phyloP scores from a whole-genome alignment of 2,888 invertebrate species.

The Xestobium rufovillosum region DNA sequence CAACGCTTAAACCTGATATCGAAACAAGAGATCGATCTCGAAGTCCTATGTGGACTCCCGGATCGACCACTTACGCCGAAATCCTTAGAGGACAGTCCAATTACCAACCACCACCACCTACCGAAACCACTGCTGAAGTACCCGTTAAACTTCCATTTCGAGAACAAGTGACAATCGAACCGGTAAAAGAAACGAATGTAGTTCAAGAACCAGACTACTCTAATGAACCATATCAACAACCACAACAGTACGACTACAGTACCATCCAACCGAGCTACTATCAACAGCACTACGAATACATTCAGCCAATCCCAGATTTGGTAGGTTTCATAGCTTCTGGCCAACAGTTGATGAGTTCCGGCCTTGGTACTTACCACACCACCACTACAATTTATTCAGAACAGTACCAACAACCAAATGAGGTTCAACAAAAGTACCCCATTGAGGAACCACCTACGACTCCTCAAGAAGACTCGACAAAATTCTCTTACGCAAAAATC shows the following conservation, averaged over 20 bases:
- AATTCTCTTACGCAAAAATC: slow-evolving; percentile 63
- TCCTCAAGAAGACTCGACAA: slow-evolving; percentile 5
- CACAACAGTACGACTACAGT: slow-evolving; percentile 3
- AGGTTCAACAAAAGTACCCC: slow-evolving; percentile 3
- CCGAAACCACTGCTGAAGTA: background rate
- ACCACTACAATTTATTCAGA: slow-evolving; percentile 20
- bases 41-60: slow-evolving; percentile 67
- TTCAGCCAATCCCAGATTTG: slow-evolving; percentile 45
- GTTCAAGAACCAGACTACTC: background rate
- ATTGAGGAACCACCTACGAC: slow-evolving; percentile 6
- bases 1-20: too few relatives aligned
- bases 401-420: slow-evolving; percentile 1
- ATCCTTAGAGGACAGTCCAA: slow-evolving; percentile 57
- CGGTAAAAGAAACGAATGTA: background rate
- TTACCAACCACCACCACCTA: slow-evolving; percentile 7
- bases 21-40: slow-evolving; percentile 55
- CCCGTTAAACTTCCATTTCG: background rate
- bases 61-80: slow-evolving; percentile 71
- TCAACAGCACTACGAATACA: slow-evolving; percentile 38
- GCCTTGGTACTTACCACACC: slow-evolving; percentile 44
- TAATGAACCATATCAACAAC: slow-evolving; percentile 4
- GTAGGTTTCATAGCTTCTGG: slow-evolving; percentile 47
- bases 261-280: slow-evolving; percentile 9
- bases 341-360: slow-evolving; percentile 44
- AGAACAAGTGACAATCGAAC: background rate